phyloP scores from a whole-genome alignment of 1,140 invertebrate genomes.

The Leptinotarsa undecemlineata region DNA sequence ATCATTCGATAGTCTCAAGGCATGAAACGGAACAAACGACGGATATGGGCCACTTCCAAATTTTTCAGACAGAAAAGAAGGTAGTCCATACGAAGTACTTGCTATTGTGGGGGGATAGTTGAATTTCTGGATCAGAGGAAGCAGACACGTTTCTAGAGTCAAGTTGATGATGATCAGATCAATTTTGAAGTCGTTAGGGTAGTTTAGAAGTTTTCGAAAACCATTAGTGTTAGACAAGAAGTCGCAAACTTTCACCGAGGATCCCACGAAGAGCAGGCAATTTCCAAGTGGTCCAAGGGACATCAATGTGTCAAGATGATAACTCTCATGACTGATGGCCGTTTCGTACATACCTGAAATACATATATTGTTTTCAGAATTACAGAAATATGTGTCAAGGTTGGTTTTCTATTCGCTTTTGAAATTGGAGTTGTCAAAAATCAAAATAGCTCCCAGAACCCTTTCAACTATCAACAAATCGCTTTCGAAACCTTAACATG shows the following conservation, averaged over 20 bases:
- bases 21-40: constrained; percentile 54
- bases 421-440: too few species aligned
- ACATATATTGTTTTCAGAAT: too few species aligned
- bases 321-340: background rate
- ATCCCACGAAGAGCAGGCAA: background rate
- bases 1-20: constrained; percentile 54
- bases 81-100: constrained; percentile 6
- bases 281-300: background rate
- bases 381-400: too few species aligned
- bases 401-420: too few species aligned
- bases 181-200: constrained; percentile 17
- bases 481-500: too few species aligned
- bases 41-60: constrained; percentile 50
- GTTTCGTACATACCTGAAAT: background rate
- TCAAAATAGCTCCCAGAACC: too few species aligned
- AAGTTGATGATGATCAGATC: constrained; percentile 19
- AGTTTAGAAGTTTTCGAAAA: background rate
- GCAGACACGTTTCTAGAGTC: background rate
- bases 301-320: background rate
- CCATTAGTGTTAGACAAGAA: constrained; percentile 2
- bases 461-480: too few species aligned
- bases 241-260: constrained; percentile 21
- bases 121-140: constrained; percentile 16
- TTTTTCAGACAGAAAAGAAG: background rate
- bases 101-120: constrained; percentile 7